Base-by-base conservation (phyloP, 1,140 invertebrate genomes). In the Heliconius melpomene region DNA sequence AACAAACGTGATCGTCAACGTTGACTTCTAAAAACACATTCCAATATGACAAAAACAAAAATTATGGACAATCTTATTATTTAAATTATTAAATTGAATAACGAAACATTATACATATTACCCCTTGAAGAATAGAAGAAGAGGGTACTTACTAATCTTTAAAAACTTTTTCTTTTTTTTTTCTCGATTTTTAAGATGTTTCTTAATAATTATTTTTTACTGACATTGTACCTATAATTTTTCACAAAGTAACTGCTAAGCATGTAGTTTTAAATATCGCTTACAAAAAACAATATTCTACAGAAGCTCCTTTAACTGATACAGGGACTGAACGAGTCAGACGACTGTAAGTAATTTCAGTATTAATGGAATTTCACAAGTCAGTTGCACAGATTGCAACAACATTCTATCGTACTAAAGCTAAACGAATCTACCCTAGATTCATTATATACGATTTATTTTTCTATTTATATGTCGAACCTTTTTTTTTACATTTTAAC, bases 331-430 rank as follows among this genome's bases (percentile, higher is more conserved):
- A 23, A 66, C 23, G 23, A 66, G 26, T 26, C 13, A 66, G 60
- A 66, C 60, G 26, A 66, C 60, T 29, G 60, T 66, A 66, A 66
- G 60, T 66, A 66, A 66, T 66, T 66, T 66, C 60, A 66, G 60
- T 66, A 66, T 66, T 66, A 66, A 66, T 66, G 60, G 60, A 16
- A 29, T 66, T 66, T 66, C 60, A 29, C 60, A 16, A 66, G 60
- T 66, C 60, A 66, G 60, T 29, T 66, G 60, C 60, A 66, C 60
- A 66, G 60, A 66, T 66, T 66, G 60, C 60, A 66, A 66, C 60
- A 66, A 66, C 60, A 29, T 29, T 66, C 60, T 66, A 29, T 66
- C 60, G 60, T 66, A 66, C 23, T 13, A 29, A 16, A 29, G 29
- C 23, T 11, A 66, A 29, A 16, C 23, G 9, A 66, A 66, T 66